Conservation (phyloP, 2,113 vertebrate genomes). For the Nesoenas mayeri region DNA sequence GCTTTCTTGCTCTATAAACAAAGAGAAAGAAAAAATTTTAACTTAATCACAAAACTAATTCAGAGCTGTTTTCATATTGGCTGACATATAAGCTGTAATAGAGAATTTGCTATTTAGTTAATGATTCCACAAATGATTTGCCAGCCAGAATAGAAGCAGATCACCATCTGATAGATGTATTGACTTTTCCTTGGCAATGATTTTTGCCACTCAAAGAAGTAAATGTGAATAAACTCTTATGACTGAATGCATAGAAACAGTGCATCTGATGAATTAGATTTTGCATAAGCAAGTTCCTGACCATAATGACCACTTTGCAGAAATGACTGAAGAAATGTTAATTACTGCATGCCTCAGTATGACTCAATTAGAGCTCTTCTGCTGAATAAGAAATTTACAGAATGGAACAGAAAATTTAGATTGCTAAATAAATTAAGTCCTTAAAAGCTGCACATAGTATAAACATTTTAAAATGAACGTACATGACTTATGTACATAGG, state of each 20-base stretch:
- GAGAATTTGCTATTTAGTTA: neutral
- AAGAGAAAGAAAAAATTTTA: neutral
- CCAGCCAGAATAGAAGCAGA: neutral
- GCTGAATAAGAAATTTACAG: neutral
- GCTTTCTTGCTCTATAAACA: neutral
- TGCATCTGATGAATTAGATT: neutral
- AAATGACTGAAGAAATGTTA: constrained; percentile 5
- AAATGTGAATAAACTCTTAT: neutral
- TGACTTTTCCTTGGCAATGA: neutral
- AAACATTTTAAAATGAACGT: neutral
- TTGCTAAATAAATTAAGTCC: neutral
- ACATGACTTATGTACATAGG: rapidly evolving
- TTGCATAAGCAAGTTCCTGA: neutral
- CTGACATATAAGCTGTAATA: neutral
- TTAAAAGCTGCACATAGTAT: neutral
- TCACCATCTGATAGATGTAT: neutral
- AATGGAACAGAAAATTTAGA: neutral
- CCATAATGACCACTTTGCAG: neutral
- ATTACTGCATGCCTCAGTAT: neutral
- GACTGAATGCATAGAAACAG: neutral
- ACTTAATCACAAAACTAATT: neutral
- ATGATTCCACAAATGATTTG: neutral
- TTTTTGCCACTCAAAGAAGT: neutral
- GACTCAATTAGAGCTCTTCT: neutral
- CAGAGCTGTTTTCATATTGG: neutral